Percentiles rank a stretch among this genome's conserved stretches.
phyloP scores from a whole-genome alignment of 2,113 vertebrate species.

The Tachysurus vachellii region DNA sequence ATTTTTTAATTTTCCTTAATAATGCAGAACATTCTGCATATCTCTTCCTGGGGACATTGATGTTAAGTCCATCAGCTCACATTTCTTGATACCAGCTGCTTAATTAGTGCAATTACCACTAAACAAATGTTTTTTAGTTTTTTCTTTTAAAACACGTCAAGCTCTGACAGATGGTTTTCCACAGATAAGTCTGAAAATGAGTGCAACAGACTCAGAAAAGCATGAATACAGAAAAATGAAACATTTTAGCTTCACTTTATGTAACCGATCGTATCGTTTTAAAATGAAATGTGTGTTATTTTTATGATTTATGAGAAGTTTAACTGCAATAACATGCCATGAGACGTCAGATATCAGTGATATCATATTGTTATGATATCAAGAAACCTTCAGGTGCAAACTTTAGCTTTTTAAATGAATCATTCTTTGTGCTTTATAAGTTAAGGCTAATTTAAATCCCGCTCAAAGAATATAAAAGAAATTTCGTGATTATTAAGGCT shows the following conservation, averaged over 20 bases:
- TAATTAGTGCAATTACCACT: constrained; percentile 50
- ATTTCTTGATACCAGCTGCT: constrained; percentile 31
- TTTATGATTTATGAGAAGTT: too few species aligned
- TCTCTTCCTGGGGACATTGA: constrained; percentile 25
- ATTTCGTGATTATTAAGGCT: too few species aligned
- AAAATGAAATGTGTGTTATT: too few species aligned
- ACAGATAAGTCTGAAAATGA: background rate
- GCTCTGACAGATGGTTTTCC: background rate
- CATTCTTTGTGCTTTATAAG: background rate
- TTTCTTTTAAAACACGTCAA: background rate
- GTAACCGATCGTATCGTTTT: background rate
- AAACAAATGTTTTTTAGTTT: constrained; percentile 24
- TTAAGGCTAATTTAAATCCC: background rate
- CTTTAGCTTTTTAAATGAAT: background rate
- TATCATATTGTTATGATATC: background rate
- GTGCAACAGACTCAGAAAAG: background rate
- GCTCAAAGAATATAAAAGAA: background rate
- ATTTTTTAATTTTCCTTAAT: background rate
- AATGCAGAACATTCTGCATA: constrained; percentile 5
- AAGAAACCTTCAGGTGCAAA: background rate
- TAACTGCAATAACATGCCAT: too few species aligned
- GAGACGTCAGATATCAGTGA: too few species aligned
- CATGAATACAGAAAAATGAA: background rate
- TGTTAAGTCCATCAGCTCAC: constrained; percentile 26
- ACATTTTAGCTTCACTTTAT: background rate